A percentile compares a stretch with the other conserved stretches of the same genome.
Evolutionary conservation across 2,113 vertebrate genomes (phyloP).

Genomic region (Coptodon bakossiorum): DNA sequence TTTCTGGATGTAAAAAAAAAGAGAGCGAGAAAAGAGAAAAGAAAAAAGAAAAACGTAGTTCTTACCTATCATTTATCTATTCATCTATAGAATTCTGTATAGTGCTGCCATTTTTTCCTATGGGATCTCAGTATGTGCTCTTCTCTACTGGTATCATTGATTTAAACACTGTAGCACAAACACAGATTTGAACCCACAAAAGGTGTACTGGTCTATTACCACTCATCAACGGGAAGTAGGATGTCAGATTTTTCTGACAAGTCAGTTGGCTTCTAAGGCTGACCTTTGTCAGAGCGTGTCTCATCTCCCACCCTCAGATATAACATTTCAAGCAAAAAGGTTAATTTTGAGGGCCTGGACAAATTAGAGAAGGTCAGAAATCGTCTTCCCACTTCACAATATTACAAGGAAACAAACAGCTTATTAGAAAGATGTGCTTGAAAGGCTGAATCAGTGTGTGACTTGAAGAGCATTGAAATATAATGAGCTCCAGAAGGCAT

Average conservation of each 20-base stretch:
- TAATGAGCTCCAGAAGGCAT: background rate
- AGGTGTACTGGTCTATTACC: constrained; percentile 1
- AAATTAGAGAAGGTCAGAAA: constrained; percentile 65
- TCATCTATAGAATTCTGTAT: background rate
- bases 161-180: background rate
- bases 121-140: background rate
- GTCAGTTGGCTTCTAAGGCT: constrained; percentile 31
- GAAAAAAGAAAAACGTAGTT: background rate
- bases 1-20: too few relatives aligned
- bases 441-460: background rate
- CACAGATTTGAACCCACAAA: background rate
- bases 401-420: background rate
- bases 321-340: constrained; percentile 71
- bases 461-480: background rate
- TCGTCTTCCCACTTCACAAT: background rate
- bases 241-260: constrained; percentile 39
- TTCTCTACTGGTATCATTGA: background rate
- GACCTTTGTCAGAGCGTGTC: constrained; percentile 62
- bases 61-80: background rate
- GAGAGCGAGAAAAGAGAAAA: background rate
- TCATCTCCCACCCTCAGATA: constrained; percentile 29
- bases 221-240: background rate
- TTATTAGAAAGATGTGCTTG: background rate
- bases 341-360: constrained; percentile 49
- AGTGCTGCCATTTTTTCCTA: background rate